phyloP scores from a whole-genome alignment of 2,888 invertebrate genomes.

The Julus scanicus region DNA sequence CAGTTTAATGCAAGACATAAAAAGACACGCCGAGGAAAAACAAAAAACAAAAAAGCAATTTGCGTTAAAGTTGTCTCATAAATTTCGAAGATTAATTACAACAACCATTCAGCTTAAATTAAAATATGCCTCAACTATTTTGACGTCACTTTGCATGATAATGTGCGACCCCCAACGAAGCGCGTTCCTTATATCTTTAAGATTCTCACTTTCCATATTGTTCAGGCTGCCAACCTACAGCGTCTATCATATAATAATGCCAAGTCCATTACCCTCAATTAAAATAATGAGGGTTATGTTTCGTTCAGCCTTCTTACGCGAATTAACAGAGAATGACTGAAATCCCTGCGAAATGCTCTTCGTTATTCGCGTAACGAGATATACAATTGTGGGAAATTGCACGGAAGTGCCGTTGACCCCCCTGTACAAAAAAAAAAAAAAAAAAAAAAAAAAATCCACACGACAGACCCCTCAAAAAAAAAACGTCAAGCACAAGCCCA shows the following conservation, averaged over 20 bases:
- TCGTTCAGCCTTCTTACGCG: conserved; percentile 16
- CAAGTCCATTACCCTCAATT: conserved; percentile 37
- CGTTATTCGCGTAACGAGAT: not conserved
- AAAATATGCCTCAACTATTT: not conserved
- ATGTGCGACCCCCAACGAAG: not conserved
- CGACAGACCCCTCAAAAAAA: not conserved
- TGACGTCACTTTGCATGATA: not conserved
- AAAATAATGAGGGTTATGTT: conserved; percentile 35
- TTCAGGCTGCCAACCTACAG: not conserved
- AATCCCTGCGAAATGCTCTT: not conserved
- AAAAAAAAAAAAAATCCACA: not conserved
- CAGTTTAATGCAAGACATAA: too few species aligned
- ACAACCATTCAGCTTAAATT: not conserved
- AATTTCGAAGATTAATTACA: not conserved
- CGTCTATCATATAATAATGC: not conserved
- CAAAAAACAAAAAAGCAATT: too few species aligned
- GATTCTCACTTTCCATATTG: conserved; percentile 25
- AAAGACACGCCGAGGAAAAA: too few species aligned
- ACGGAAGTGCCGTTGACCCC: conserved; percentile 30
- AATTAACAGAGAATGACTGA: conserved; percentile 14
- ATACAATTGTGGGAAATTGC: not conserved
- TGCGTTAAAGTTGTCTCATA: too few species aligned
- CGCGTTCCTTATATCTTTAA: not conserved
- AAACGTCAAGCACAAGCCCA: too few species aligned
- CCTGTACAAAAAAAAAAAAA: not conserved